These are phyloP conservation scores for Antigone vipio DNA, from an alignment of 2,113 vertebrate genomes.

Conservation along the genomic window DNA sequence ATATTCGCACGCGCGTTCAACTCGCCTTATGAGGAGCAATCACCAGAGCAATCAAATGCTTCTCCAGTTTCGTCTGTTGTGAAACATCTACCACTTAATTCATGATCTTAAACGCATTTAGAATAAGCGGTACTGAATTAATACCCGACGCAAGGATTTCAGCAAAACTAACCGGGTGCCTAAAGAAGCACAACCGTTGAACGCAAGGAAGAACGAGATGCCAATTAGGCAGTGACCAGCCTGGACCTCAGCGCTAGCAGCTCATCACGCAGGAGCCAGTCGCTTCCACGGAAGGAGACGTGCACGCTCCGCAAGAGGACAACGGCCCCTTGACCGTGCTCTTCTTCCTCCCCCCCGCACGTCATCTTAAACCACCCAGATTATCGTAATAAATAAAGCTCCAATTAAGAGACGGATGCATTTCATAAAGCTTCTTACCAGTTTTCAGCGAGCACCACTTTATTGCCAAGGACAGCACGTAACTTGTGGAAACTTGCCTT, in stretches of 20 bases:
- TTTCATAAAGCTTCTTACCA: neutral
- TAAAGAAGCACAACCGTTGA: neutral
- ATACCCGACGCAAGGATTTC: neutral
- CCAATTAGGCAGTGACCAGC: neutral
- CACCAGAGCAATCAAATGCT: neutral
- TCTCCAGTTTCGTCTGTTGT: neutral
- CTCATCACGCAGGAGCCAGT: neutral
- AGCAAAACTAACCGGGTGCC: neutral
- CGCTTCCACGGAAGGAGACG: neutral
- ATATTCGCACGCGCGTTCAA: accelerated
- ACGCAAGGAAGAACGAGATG: neutral
- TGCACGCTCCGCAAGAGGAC: neutral
- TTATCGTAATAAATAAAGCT: neutral
- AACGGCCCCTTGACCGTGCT: accelerated
- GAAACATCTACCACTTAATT: neutral
- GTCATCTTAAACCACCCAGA: neutral
- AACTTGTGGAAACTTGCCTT: neutral
- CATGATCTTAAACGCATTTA: no score
- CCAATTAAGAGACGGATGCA: neutral
- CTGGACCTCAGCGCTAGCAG: neutral
- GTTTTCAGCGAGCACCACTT: neutral
- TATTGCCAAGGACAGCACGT: accelerated
- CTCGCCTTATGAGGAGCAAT: no score
- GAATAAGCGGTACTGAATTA: neutral
- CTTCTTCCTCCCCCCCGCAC: neutral